A percentile compares a stretch with the other conserved stretches of the same genome.
phyloP scores from a whole-genome alignment of 2,113 vertebrate genomes.

The Elaphurus davidianus region DNA sequence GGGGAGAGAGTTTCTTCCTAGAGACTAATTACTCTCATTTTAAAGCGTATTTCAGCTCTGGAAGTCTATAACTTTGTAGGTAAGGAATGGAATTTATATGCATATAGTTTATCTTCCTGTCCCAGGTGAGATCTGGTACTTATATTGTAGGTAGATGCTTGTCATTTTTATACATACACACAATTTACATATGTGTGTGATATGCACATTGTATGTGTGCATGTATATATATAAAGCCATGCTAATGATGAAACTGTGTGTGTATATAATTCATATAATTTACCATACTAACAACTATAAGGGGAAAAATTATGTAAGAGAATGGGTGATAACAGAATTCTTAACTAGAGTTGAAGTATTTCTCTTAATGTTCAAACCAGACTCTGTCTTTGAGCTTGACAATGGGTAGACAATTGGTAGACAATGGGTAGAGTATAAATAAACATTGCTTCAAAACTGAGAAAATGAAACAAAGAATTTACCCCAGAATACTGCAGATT shows the following conservation, averaged over 20 bases:
- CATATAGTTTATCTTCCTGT: not conserved
- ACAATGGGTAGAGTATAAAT: not conserved
- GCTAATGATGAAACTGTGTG: not conserved
- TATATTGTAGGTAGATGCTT: not conserved
- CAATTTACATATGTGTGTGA: not conserved
- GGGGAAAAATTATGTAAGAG: not conserved
- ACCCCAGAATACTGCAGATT: not conserved
- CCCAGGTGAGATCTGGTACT: not conserved
- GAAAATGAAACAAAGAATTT: not conserved
- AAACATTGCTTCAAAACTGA: not conserved
- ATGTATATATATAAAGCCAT: not conserved
- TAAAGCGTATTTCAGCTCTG: not conserved
- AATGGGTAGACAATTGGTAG: not conserved
- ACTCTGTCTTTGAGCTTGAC: not conserved
- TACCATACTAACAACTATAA: not conserved
- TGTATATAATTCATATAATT: not conserved
- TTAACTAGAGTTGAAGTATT: constrained; percentile 1
- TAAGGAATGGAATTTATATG: not conserved
- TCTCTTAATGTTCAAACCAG: not conserved
- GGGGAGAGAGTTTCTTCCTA: not conserved
- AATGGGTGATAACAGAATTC: not conserved
- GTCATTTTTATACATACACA: not conserved
- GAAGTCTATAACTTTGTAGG: not conserved
- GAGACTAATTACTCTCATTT: not conserved
- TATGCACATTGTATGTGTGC: not conserved